phyloP scores from a whole-genome alignment of 2,113 vertebrate species.

The Cynopterus brachyotis region DNA sequence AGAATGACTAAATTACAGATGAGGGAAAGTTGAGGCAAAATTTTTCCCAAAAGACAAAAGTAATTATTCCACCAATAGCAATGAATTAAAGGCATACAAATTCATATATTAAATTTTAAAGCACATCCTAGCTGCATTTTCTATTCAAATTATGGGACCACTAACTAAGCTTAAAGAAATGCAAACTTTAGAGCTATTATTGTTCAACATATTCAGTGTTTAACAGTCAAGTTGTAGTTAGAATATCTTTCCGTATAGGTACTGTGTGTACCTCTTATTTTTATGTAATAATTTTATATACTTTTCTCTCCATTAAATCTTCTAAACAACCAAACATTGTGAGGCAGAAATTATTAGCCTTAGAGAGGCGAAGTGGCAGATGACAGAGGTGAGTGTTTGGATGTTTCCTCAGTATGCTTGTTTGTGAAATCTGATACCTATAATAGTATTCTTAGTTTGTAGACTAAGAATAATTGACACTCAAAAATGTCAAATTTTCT shows the following conservation, averaged over 20 bases:
- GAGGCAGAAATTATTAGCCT: background rate
- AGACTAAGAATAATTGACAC: background rate
- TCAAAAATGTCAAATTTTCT: background rate
- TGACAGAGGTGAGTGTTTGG: background rate
- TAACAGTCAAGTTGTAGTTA: background rate
- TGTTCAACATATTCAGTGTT: background rate
- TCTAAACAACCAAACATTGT: background rate
- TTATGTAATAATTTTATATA: background rate
- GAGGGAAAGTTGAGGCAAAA: background rate
- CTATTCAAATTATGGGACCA: background rate
- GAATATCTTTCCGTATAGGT: background rate
- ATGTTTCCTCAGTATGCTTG: background rate
- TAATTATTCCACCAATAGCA: background rate
- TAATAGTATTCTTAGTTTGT: background rate
- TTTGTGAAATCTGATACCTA: background rate
- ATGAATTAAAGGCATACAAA: background rate
- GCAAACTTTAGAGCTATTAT: background rate
- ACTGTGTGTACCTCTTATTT: background rate
- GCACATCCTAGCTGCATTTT: background rate
- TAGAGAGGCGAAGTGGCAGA: background rate
- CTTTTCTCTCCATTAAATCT: background rate
- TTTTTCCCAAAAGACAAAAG: background rate
- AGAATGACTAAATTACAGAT: conserved; percentile 1
- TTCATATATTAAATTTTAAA: background rate
- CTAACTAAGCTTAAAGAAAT: background rate